These are phyloP conservation scores for Myotis lucifugus DNA, from an alignment of 2,113 vertebrate genomes.

Conservation along the genomic window DNA sequence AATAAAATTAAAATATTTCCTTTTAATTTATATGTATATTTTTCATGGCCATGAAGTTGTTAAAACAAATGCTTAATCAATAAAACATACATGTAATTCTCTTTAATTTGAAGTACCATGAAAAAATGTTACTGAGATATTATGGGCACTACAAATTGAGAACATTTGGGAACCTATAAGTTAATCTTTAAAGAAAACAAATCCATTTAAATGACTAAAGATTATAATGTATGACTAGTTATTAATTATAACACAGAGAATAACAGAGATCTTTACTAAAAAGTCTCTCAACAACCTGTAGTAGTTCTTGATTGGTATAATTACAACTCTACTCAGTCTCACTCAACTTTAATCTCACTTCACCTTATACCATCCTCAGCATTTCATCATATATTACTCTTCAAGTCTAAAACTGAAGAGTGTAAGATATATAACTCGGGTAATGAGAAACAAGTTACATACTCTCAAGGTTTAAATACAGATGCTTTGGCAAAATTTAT, in stretches of 20 bases:
- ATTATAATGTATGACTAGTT: conserved; percentile 7
- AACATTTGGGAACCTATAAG: not conserved
- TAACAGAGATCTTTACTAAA: not conserved
- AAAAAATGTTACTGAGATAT: conserved; percentile 45
- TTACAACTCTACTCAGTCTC: conserved; percentile 36
- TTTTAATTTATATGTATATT: not conserved
- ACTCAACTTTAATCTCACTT: conserved; percentile 6
- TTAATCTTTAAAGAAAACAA: conserved; percentile 52
- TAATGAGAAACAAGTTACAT: conserved; percentile 32
- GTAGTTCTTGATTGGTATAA: conserved; percentile 41
- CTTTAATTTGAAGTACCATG: not conserved
- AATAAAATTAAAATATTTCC: conserved; percentile 12
- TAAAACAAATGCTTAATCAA: conserved; percentile 23
- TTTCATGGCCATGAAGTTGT: not conserved
- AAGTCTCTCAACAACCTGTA: not conserved
- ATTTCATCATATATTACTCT: not conserved
- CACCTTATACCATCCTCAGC: not conserved
- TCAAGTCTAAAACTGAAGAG: conserved; percentile 26
- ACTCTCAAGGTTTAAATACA: not conserved
- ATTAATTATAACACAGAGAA: conserved; percentile 38
- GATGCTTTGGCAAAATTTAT: not conserved
- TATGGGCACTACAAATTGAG: not conserved
- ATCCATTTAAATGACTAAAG: conserved; percentile 40
- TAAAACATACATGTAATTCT: not conserved
- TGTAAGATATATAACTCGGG: not conserved